Evolutionary conservation across 2,888 invertebrate genomes (phyloP), one percentile per base, ranked within the genome.

Genomic region (Mermis nigrescens): DNA sequence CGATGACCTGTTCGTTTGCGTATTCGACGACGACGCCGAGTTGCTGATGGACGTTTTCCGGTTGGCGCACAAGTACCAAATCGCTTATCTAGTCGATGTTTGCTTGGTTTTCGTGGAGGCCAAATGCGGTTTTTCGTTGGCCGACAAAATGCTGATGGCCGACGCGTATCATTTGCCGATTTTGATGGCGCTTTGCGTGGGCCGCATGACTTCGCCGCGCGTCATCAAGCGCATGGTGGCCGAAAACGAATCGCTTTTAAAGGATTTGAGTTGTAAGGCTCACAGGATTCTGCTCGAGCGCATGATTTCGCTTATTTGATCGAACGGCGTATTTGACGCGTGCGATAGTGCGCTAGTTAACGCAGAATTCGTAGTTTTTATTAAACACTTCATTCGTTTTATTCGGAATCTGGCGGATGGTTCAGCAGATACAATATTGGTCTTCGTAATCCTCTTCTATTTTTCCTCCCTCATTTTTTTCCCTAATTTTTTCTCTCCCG

Each of bases 41-140:
- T 4, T 27, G 3, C 24, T 38, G 22, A 22, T 31, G 52, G 4
- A 53, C 22, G 58, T 58, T 19, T 58, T 58, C 32, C 27, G 19
- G 19, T 31, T 58, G 31, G 58, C 58, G 32, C 58, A 58, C 26
- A 52, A 53, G 53, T 58, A 32, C 27, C 58, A 57, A 38, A 29
- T 57, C 26, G 3, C 22, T 12, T 19, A 19, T 26, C 46, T 58
- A 38, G 22, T 58, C 26, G 51, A 52, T n/a, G 19, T 58, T 28
- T 58, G 58, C 38, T 22, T 53, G 3, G 2, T 58, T 3, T 32
- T 58, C 22, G n/a, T 58, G n/a, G 58, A 58, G 26, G 26, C 51
- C 26, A 53, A 52, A 24, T 51, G 31, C n/a, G 58, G 53, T 46
- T 27, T 54, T 7, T 15, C 26, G 19, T 31, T 53, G 53, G 51